phyloP scores from a whole-genome alignment of 2,113 vertebrate species.

The human region DNA sequence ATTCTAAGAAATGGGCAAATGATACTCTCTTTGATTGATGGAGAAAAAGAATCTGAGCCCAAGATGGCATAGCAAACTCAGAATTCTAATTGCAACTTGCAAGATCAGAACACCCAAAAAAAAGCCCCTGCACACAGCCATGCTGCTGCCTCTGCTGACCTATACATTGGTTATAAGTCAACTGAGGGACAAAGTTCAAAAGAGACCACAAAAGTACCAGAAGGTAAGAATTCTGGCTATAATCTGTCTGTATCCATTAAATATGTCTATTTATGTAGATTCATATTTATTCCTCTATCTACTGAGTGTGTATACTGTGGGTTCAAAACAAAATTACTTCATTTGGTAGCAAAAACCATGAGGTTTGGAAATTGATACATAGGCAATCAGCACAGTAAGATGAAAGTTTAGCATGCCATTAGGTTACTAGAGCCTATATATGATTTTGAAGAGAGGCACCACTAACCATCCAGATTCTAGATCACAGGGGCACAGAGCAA shows the following conservation, averaged over 20 bases:
- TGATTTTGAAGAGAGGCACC: neutral
- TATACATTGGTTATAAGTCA: neutral
- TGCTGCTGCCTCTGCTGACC: neutral
- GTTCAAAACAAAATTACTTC: neutral
- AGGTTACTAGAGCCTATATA: neutral
- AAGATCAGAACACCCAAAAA: neutral
- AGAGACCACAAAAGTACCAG: neutral
- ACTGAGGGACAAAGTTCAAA: no score
- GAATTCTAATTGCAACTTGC: neutral
- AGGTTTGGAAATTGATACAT: neutral
- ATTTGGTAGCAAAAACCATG: neutral
- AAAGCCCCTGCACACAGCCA: neutral
- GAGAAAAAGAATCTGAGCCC: neutral
- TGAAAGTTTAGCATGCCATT: neutral
- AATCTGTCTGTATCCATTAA: neutral
- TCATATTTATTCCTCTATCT: neutral
- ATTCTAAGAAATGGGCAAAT: neutral
- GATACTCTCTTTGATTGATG: neutral
- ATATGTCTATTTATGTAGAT: neutral
- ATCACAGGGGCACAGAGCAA: neutral
- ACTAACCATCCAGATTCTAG: neutral
- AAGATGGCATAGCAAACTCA: neutral
- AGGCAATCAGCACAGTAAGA: neutral
- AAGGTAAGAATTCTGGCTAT: neutral
- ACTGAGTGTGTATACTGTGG: no score